Conservation (phyloP, 2,113 vertebrate species). For the Saccopteryx bilineata region DNA sequence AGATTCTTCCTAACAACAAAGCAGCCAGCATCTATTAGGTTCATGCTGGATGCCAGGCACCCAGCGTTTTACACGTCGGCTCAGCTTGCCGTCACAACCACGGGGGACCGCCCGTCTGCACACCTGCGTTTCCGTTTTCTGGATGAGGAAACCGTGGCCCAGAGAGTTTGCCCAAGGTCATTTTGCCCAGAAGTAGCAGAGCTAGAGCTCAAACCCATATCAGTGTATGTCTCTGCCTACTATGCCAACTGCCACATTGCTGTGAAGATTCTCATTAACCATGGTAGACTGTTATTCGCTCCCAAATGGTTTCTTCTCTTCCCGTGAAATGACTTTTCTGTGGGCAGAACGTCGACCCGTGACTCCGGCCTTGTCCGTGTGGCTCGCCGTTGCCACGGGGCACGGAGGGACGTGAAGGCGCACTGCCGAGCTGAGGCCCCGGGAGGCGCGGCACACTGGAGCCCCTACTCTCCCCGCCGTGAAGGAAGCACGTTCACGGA, state of each 20-base stretch:
- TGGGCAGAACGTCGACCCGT: neutral
- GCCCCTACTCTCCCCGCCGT: neutral
- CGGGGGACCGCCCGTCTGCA: too few relatives aligned
- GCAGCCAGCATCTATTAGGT: neutral
- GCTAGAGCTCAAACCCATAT: neutral
- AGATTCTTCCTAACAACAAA: neutral
- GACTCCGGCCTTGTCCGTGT: neutral
- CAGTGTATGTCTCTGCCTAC: neutral
- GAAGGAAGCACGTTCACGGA: neutral
- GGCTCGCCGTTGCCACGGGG: neutral
- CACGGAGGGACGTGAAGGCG: neutral
- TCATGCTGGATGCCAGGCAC: neutral
- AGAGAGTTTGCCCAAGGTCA: neutral
- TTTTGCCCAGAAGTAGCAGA: neutral
- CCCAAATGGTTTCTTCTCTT: neutral
- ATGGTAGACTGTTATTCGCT: too few relatives aligned
- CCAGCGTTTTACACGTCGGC: neutral
- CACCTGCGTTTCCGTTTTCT: neutral
- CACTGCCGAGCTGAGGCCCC: neutral
- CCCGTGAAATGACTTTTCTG: neutral
- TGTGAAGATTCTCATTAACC: neutral
- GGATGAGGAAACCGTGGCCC: neutral
- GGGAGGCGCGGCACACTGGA: fast-evolving
- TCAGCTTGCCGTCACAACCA: neutral
- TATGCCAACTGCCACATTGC: fast-evolving